Evolutionary conservation across 2,888 invertebrate species (phyloP), one percentile per base, ranked within the genome.

Genomic region (Tipula confusa): DNA sequence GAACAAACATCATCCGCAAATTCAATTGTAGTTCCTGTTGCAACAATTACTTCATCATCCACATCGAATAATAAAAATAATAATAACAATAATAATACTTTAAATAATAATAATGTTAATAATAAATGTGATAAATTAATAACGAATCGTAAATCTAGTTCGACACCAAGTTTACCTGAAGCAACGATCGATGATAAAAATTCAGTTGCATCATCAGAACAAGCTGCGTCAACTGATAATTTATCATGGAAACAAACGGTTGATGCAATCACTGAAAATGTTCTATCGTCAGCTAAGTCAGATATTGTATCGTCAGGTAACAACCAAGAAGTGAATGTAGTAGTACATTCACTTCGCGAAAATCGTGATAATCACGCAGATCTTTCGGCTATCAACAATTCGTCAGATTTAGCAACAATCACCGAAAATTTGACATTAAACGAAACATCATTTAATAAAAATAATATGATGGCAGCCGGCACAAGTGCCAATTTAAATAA

Each of bases 221-320:
- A 98, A 90, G 97, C 98, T 9, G 96, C 97, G 0, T 98, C 98
- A 0, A 97, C 97, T 0, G 98, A 98, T 89, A 98, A 97, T 90
- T 92, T 98, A 84, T 93, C 94, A 79, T 94, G 94, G 85, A 95
- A 95, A 91, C 93, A 95, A 91, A 95, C 97, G 1, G 95, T 96
- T 11, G 97, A 97, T 89, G 96, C 96, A 83, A 94, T 97, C 87
- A 95, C 97, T 2, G 97, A 97, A 89, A 94, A 93, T 87, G 94
- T 95, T 64, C 90, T 95, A 85, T 93, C 93, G 80, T 92, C 94
- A 83, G 94, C 93, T 18, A 92, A 93, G 85, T 93, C 93, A 3
- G 94, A 94, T 88, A 93, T 94, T 82, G 91, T 93, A 33, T 92
- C 93, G 15, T 92, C 92, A 83, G 38, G 29, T 80, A 29, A 31